Conservation (phyloP, 2,888 invertebrate species). For the Tachina grossa region DNA sequence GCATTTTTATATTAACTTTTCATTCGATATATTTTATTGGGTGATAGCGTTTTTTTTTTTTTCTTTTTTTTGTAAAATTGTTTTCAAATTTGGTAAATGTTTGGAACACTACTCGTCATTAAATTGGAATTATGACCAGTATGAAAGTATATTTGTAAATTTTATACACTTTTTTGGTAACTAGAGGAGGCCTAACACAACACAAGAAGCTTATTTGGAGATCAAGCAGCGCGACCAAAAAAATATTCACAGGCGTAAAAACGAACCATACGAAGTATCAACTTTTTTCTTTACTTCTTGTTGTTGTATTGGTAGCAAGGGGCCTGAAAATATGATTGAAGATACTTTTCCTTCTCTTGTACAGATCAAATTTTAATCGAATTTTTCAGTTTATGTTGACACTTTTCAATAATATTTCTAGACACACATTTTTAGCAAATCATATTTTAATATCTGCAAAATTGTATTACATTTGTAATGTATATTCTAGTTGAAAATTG, state of each 20-base stretch:
- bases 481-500: constrained; percentile 78
- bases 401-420: constrained; percentile 64
- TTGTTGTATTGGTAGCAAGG: constrained; percentile 70
- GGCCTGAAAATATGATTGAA: constrained; percentile 71
- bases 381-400: constrained; percentile 65
- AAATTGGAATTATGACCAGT: constrained; percentile 19
- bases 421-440: constrained; percentile 72
- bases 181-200: constrained; percentile 63
- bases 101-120: constrained; percentile 8
- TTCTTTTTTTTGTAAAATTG: constrained; percentile 25
- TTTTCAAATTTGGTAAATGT: constrained; percentile 5
- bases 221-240: constrained; percentile 66
- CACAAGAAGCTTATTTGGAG: constrained; percentile 67
- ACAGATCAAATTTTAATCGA: constrained; percentile 35
- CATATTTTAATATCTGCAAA: constrained; percentile 75
- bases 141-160: constrained; percentile 33
- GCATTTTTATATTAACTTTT: constrained; percentile 2
- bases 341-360: constrained; percentile 73
- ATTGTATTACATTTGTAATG: constrained; percentile 75
- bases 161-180: constrained; percentile 50
- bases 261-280: constrained; percentile 70
- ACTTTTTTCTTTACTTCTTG: constrained; percentile 65
- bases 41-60: constrained; percentile 2
- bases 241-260: constrained; percentile 69
- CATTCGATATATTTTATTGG: neutral